These are phyloP conservation scores for Serripes groenlandicus DNA, from an alignment of 2,888 invertebrate species.

Conservation along the genomic window DNA sequence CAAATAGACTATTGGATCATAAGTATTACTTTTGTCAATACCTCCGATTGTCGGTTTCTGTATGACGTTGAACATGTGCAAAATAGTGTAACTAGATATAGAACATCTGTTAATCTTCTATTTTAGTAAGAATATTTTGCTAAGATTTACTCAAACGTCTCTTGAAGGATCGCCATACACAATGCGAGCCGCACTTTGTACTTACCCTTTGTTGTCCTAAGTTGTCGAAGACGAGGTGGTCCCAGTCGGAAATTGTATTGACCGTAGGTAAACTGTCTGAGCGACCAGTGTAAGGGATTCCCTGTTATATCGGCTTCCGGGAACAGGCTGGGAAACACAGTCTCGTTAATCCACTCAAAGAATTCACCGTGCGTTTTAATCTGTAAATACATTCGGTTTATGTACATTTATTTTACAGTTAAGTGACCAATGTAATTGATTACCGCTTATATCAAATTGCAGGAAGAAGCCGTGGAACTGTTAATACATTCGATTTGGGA, in stretches of 20 bases:
- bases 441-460: not conserved
- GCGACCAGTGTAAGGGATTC: conserved; percentile 65
- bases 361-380: conserved; percentile 63
- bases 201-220: conserved; percentile 51
- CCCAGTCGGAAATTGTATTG: conserved; percentile 58
- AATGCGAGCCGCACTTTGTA: too few relatives aligned
- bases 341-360: conserved; percentile 69
- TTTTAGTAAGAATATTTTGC: too few relatives aligned
- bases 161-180: too few relatives aligned
- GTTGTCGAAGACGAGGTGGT: conserved; percentile 68
- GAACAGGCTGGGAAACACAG: conserved; percentile 69
- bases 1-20: too few relatives aligned
- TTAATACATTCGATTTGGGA: not conserved
- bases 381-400: conserved; percentile 42
- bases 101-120: too few relatives aligned
- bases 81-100: too few relatives aligned
- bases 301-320: conserved; percentile 68
- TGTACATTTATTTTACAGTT: not conserved
- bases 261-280: conserved; percentile 62
- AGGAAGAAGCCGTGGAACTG: not conserved
- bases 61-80: too few relatives aligned
- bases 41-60: too few relatives aligned
- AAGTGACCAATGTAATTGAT: not conserved
- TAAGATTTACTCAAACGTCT: too few relatives aligned
- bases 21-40: too few relatives aligned